Evolutionary conservation across 2,797 vertebrate genomes (phyloP), one percentile per base, ranked within the genome.

Genomic region (Myotis daubentonii): DNA sequence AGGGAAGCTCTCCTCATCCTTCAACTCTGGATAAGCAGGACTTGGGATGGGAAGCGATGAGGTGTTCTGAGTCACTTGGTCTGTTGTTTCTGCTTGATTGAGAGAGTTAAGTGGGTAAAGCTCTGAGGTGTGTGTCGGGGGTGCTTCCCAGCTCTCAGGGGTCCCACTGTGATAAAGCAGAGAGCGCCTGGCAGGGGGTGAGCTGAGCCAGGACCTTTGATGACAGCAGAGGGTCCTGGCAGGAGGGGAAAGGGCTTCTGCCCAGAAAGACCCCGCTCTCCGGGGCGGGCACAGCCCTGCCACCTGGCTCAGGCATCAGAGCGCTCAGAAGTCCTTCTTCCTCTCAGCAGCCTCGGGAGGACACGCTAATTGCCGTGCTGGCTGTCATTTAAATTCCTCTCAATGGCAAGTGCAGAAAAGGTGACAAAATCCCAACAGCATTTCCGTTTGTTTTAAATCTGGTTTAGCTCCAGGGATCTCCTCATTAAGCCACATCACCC

Each of bases 321-420:
- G 8, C 44, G 72, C 47, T n/a, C 25, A 81, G 44, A 93, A 87
- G 41, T 15, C 65, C 16, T 49, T 19, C 38, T 62, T 62, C 78
- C 68, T 65, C 25, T 15, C 23, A 47, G 36, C 38, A 87, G 82
- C 70, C 13, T 5, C 8, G 3, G 15, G 65, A 47, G 23, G 68
- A n/a, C n/a, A 28, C 23, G 41, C 33, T 78, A 74, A 62, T 87
- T 75, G 86, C 84, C 47, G 30, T 41, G 19, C 44, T 49, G 62
- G 51, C 83, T 91, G 44, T 94, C 83, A 74, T 82, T 96, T 89
- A 91, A 88, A 93, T 89, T 89, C 85, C 23, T 80, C 86, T 94
- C 83, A 22, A 33, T 79, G 53, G 22, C 60, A 78, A 94, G 84
- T 65, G 44, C 49, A 38, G 74, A 41, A 68, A 80, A 95, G 70